phyloP scores from a whole-genome alignment of 2,888 invertebrate species.

The Torymus texanus region DNA sequence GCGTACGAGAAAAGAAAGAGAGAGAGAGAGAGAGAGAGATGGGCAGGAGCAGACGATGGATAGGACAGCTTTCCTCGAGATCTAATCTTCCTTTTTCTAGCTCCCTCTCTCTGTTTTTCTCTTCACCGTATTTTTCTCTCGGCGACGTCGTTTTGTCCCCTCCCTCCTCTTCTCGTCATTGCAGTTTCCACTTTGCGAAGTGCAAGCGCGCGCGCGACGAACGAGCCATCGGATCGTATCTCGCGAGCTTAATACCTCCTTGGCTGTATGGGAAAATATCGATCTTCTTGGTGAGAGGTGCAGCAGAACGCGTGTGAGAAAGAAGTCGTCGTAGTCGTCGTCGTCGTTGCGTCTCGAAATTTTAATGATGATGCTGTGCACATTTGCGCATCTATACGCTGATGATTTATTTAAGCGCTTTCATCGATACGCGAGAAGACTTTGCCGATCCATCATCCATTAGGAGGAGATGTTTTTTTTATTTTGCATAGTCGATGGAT shows the following conservation, averaged over 20 bases:
- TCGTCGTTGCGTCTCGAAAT: no score
- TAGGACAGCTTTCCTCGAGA: constrained; percentile 49
- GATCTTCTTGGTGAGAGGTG: constrained; percentile 27
- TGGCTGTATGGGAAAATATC: constrained; percentile 46
- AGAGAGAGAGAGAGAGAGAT: not conserved
- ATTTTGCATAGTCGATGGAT: no score
- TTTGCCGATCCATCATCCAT: no score
- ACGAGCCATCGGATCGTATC: constrained; percentile 30
- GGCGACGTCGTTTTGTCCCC: not conserved
- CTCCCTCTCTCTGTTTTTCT: constrained; percentile 4
- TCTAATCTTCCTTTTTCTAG: constrained; percentile 27
- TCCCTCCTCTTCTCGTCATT: no score
- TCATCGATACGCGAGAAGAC: no score
- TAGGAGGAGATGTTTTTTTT: no score
- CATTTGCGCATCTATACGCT: no score
- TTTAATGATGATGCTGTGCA: no score
- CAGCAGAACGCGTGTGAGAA: no score
- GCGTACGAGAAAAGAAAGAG: not conserved
- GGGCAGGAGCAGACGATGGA: constrained; percentile 17
- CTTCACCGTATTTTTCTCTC: no score
- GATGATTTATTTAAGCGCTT: no score
- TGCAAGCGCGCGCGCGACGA: not conserved
- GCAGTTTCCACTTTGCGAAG: not conserved
- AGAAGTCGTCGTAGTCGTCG: no score
- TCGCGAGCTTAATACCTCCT: constrained; percentile 34